These are phyloP conservation scores for Thamnophis elegans DNA, from an alignment of 2,797 vertebrate genomes.

Conservation along the genomic window DNA sequence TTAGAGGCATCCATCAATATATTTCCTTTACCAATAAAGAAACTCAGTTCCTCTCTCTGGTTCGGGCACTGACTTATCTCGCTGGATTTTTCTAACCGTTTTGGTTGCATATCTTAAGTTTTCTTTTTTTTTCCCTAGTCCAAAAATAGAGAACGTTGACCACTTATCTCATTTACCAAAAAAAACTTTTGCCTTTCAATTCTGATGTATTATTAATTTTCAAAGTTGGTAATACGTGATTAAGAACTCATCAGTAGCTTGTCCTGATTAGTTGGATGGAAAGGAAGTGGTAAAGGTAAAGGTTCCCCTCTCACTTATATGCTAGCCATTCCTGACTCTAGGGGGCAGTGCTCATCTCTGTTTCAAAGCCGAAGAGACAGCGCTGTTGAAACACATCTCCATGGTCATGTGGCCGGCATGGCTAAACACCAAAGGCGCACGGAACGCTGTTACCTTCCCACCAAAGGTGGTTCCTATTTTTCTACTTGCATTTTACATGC, in stretches of 20 bases:
- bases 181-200: neutral
- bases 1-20: constrained; percentile 13
- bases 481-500: too few relatives aligned
- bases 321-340: too few relatives aligned
- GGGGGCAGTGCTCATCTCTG: too few relatives aligned
- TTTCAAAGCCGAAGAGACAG: too few relatives aligned
- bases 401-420: too few relatives aligned
- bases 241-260: neutral
- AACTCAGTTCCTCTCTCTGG: neutral
- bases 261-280: neutral
- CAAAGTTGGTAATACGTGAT: neutral
- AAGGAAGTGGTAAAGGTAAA: too few relatives aligned
- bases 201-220: neutral
- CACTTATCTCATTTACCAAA: neutral
- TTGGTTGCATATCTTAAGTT: neutral
- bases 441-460: too few relatives aligned
- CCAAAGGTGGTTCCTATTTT: too few relatives aligned
- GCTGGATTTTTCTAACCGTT: neutral
- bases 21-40: neutral
- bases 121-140: neutral
- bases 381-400: too few relatives aligned
- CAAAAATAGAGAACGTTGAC: neutral
- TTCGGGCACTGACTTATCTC: neutral
- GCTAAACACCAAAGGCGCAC: too few relatives aligned
- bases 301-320: too few relatives aligned